Conservation (phyloP, 2,888 invertebrate species). For the Dyspetes luteomarginatus region DNA sequence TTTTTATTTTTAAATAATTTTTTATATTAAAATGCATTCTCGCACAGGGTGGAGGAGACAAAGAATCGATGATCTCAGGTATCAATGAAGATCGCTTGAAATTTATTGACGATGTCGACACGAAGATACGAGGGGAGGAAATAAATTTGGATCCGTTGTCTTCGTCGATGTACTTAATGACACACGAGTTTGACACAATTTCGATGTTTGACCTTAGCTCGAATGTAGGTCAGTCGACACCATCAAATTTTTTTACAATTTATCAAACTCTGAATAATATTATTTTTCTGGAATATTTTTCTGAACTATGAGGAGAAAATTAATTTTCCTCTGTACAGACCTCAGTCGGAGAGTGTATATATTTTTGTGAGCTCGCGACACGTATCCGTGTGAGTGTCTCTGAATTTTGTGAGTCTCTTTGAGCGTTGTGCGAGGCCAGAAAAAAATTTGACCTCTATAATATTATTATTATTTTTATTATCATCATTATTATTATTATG, state of each 20-base stretch:
- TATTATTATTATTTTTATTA: no score
- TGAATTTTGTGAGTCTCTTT: no score
- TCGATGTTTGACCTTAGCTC: conserved; percentile 10
- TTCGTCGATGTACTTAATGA: conserved; percentile 8
- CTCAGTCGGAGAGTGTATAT: no score
- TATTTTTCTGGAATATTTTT: no score
- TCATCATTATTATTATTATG: no score
- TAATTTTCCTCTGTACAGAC: no score
- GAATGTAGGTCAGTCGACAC: conserved; percentile 16
- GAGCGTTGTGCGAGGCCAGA: no score
- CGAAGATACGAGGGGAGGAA: not conserved
- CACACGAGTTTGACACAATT: conserved; percentile 18
- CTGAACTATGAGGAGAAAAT: no score
- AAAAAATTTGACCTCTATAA: no score
- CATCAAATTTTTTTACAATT: not conserved
- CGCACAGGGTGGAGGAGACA: conserved; percentile 36
- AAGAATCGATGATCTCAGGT: not conserved
- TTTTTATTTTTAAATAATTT: not conserved
- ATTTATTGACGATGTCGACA: not conserved
- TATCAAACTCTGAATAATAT: no score
- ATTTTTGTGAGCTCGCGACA: no score
- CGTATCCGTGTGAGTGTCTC: no score
- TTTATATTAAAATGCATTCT: not conserved
- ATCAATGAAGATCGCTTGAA: not conserved
- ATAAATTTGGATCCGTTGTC: conserved; percentile 25